Evolutionary conservation across 2,888 invertebrate species (phyloP), one percentile per base, ranked within the genome.

Genomic region (Mesoligia furuncula): DNA sequence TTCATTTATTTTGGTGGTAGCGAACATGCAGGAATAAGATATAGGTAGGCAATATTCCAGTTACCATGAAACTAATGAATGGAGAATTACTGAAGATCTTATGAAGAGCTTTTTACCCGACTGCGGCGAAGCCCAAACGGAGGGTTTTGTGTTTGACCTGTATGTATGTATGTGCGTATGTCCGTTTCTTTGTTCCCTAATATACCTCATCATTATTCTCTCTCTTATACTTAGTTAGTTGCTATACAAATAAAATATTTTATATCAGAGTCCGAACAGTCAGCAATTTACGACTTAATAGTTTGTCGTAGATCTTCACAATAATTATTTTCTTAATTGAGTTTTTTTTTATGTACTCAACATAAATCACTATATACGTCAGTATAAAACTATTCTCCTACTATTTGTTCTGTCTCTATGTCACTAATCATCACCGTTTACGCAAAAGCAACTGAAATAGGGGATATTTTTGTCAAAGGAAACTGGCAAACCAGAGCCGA

Each of bases 1-100:
- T 86, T 82, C 70, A 81, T 82, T 80, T 77, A 61, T 81, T 80
- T 79, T 74, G 51, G 81, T 73, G 62, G 69, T 74, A 48, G n/a
- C 27, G 15, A 61, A 75, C 59, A 48, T 17, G 7, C 39, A 0
- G 15, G 65, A 71, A 68, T 84, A 66, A 45, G 45, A 54, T 69
- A 51, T 36, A 45, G 36, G 80, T 39, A 59, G 80, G 72, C 59
- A 75, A 70, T 79, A 65, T 36, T 61, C 54, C 39, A 61, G 54
- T 57, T 61, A 27, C n/a, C n/a, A 67, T 31, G 17, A 36, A 54
- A 67, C 51, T n/a, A 68, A 83, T 69, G 24, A 68, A 77, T 45
- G 24, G 27, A 59, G 9, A 59, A 27, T 59, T 64, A 65, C 24
- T 68, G 67, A 62, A 62, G 81, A 39, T 62, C 31, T 67, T 24